Base-by-base conservation (phyloP, 2,797 vertebrate species). In the Bovichtus variegatus region DNA sequence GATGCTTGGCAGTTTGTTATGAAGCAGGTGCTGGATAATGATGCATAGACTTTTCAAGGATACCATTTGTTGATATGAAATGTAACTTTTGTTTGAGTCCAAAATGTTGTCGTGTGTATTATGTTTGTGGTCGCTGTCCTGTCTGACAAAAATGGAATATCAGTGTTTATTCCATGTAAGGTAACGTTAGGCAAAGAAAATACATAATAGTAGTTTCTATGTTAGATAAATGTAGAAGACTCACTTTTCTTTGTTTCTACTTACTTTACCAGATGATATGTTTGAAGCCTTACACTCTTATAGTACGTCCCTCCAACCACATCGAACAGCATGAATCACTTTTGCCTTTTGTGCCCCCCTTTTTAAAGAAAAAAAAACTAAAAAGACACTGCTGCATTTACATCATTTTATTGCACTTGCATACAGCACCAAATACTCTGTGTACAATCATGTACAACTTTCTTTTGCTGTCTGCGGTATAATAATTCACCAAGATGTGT, bases 21-120 rank as follows among this genome's bases (percentile, higher is more conserved):
- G 31, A 82, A 74, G 66, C 76, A 70, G 15, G 82, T 88, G 86
- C 87, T 92, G 89, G 76, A 89, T 83, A 38, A 67, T 54, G 57
- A 76, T 83, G 61, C 74, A 68, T 60, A 15, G 23, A 70, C 53
- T 65, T 80, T 81, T 83, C 36, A 69, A 66, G 12, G 47, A 36
- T 70, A 25, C 67, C 36, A 38, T 71, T 63, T 55, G 18, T 43
- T 67, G 18, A 74, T 18, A 36, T 73, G 21, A 81, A 64, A 60
- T 80, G 36, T 51, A 70, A 59, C 8, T 54, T 65, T 54, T 63
- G 18, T 68, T 62, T 72, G 54, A 12, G 25, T 76, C 76, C 58
- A 65, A 55, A 63, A 60, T 55, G 54, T 60, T 80, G 50, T 51
- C 34, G 50, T 11, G 19, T 11, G 16, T 71, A 25, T 76, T 74